Base-by-base conservation (phyloP, 2,797 vertebrate species). In the Buphagus erythrorhynchus region DNA sequence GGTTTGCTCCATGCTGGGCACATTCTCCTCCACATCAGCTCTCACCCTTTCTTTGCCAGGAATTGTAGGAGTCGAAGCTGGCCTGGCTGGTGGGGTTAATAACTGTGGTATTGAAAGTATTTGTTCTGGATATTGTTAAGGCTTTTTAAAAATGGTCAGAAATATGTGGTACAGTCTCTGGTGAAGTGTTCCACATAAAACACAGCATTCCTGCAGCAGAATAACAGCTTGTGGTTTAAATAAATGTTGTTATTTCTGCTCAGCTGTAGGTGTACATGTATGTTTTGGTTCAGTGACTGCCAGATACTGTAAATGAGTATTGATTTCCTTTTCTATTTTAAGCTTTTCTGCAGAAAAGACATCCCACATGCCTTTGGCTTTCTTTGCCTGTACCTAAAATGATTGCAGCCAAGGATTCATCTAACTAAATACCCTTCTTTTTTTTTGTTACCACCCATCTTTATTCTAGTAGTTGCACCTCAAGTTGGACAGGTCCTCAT, bases 141-240 rank as follows among this genome's bases (percentile, higher is more conserved):
- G 62, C 33, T 91, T 92, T 93, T 94, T 40, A 1, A 38, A 93
- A 88, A 65, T 43, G 45, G 54, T 43, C 86, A 89, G 55, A 92
- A 78, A 90, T 83, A 48, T 2, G 38, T 43, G 72, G 40, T 71
- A 29, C 48, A 55, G 66, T 49, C 84, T 54, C 92, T 91, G 88
- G 58, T 79, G 77, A 87, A 92, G 77, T 22, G 18, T 80, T 96
- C 76, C 92, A 80, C 65, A 95, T 85, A 91, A 97, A 93, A 69
- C 82, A 75, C 86, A 93, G 86, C 68, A 55, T 90, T 96, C 65
- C 68, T 81, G 72, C 88, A 89, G 96, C 83, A 94, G 97, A 94
- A 94, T 94, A 96, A 97, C 97, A 97, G 97, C 93, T 97, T 97
- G 97, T 85, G 86, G 88, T 91, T 96, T 96, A 96, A 96, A 92